Evolutionary conservation across 2,888 invertebrate species (phyloP).

Genomic region (Xanthorhoe designata): DNA sequence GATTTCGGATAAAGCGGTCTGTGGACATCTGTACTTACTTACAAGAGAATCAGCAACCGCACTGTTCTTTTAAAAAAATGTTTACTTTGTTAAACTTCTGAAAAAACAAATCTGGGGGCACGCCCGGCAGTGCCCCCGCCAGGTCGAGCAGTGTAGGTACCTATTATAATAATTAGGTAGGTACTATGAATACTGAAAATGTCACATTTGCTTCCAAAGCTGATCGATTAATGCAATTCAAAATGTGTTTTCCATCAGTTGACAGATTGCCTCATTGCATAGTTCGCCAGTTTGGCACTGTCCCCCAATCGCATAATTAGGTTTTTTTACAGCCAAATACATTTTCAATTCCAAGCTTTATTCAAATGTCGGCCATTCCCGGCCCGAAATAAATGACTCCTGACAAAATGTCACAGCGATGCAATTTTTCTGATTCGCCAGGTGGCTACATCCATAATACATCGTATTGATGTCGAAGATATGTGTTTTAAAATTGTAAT

Average conservation of each 20-base stretch:
- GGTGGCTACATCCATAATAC: constrained; percentile 80
- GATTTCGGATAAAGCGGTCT: too few species aligned
- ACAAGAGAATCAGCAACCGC: too few species aligned
- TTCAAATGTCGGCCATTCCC: constrained; percentile 65
- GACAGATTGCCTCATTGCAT: constrained; percentile 55
- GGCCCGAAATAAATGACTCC: constrained; percentile 70
- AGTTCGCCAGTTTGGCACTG: constrained; percentile 30
- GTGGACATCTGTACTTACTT: too few species aligned
- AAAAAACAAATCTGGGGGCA: too few species aligned
- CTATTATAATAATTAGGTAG: background rate
- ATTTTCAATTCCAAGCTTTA: constrained; percentile 68
- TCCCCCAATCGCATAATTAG: constrained; percentile 39
- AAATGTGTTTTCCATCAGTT: constrained; percentile 49
- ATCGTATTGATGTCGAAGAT: constrained; percentile 57
- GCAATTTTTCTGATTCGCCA: constrained; percentile 80
- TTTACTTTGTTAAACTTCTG: too few species aligned
- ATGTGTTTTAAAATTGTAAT: constrained; percentile 44
- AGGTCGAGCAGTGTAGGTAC: too few species aligned
- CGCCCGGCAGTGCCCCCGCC: too few species aligned
- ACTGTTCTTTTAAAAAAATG: too few species aligned
- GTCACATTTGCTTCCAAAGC: constrained; percentile 1
- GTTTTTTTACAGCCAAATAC: constrained; percentile 51
- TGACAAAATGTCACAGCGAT: constrained; percentile 75
- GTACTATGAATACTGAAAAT: background rate
- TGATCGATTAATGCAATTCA: constrained; percentile 24